Base-by-base conservation (phyloP, 2,797 vertebrate genomes). In the Nothura maculosa region DNA sequence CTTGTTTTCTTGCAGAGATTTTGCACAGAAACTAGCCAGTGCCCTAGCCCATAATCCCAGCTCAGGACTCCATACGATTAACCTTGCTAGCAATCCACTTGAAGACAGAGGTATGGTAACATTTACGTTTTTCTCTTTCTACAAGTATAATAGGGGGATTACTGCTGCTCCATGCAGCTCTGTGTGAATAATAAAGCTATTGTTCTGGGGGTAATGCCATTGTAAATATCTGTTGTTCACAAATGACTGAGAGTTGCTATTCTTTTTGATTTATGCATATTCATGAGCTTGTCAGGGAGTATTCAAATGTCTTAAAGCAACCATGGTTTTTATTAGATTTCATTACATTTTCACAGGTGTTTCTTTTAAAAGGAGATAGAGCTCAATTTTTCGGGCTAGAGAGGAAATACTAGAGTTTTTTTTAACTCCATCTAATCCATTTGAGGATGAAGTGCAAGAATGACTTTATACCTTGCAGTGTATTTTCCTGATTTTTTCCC, bases 51-150 rank as follows among this genome's bases (percentile, higher is more conserved):
- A 99, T 79, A 99, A 99, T 96, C 96, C 98, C 92, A 98, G 85
- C 98, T 99, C 99, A 98, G 99, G 98, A 98, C 99, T 99, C 93
- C 98, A 99, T 95, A 99, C 98, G 1, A 98, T 99, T 96, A 99
- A 99, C 98, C 99, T 99, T 94, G 98, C 99, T 92, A 99, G 98
- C 97, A 99, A 99, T 96, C 98, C 98, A 13, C 98, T 99, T 91
- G 99, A 99, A 98, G 99, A 99, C 73, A 97, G 99, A 99, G 99
- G 99, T 99, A 98, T 2, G 5, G 61, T 81, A 32, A 66, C 21
- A 20, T n/a, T 84, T 61, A 28, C 3, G 1, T 16, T 85, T 87
- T 76, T 66, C 54, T 21, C 11, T 74, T 87, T 68, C 61, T 73
- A 8, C 30, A 81, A 34, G 22, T 8, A 1, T 28, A 61, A 10